phyloP scores from a whole-genome alignment of 2,888 invertebrate species.

The Noctua janthina region DNA sequence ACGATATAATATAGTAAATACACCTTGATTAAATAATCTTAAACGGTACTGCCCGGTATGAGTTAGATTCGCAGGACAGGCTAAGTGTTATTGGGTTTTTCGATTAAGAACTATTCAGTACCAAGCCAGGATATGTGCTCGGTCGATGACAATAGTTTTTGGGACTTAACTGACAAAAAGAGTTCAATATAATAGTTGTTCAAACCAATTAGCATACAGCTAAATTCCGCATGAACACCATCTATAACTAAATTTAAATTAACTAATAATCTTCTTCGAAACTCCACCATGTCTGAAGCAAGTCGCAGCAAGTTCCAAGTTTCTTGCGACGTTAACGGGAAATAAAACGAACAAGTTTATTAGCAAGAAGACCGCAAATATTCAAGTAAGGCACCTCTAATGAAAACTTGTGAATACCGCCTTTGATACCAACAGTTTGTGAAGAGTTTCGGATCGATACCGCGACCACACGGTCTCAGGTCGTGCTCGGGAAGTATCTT shows the following conservation, averaged over 20 bases:
- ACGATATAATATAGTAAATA: background rate
- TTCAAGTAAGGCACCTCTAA: constrained; percentile 24
- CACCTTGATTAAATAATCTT: background rate
- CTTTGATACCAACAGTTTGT: constrained; percentile 51
- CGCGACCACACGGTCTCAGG: constrained; percentile 17
- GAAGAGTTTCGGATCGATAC: constrained; percentile 22
- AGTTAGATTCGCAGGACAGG: background rate
- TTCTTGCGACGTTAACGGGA: constrained; percentile 4
- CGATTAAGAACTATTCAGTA: background rate
- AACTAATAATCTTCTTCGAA: constrained; percentile 18
- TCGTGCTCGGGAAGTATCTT: constrained; percentile 19
- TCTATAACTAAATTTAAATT: constrained; percentile 1
- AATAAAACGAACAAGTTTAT: constrained; percentile 49
- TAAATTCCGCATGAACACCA: background rate
- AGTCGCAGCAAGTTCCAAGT: constrained; percentile 14
- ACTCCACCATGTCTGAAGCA: constrained; percentile 7
- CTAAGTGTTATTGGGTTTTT: too few relatives aligned
- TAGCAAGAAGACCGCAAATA: constrained; percentile 43
- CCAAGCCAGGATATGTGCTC: background rate
- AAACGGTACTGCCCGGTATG: background rate
- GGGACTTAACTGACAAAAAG: background rate
- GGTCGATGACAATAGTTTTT: background rate
- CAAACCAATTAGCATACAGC: background rate
- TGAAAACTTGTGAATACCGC: constrained; percentile 40
- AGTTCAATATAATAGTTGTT: background rate